Evolutionary conservation across 2,797 vertebrate genomes (phyloP), one percentile per base, ranked within the genome.

Genomic region (Myripristis jacobus): DNA sequence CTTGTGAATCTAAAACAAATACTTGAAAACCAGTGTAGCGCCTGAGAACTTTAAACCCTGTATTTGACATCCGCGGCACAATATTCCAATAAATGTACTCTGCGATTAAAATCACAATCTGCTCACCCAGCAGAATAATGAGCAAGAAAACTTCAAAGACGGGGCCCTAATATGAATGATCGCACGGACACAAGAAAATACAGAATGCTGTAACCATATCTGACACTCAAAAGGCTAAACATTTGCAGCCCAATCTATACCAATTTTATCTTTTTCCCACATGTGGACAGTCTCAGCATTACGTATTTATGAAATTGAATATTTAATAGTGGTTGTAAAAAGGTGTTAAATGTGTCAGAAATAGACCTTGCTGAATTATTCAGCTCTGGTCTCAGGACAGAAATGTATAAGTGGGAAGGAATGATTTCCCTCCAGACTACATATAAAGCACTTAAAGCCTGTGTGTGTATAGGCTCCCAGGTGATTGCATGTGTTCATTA

Each of bases 401-500:
- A 36, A 36, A 38, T 43, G 38, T 18, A 44, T 27, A 38, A 53
- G 50, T 53, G 16, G 31, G 38, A 51, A 68, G 27, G 36, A 66
- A 29, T 43, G 0, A 73, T 63, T 75, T 79, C 36, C 38, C 24
- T 54, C 22, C 27, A 38, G 18, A 62, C 12, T 46, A 46, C 64
- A 62, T 21, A 52, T 27, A 46, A 21, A 41, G 47, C 1, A 27
- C 18, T 44, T 67, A 24, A 10, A 34, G 41, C 16, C 19, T 15
- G 21, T 44, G n/a, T 18, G 41, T 54, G 54, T 66, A 21, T 50
- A 8, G 43, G 22, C 21, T 52, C 53, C 51, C 29, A 67, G 41
- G 67, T 80, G 54, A 22, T 50, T 70, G 43, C 13, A 4, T 69
- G 25, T 47, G 18, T 70, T 67, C 59, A 69, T 50, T 58, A 54